A percentile compares a stretch with the other conserved stretches of the same genome.
Evolutionary conservation across 2,888 invertebrate species (phyloP).

Genomic region (Brachyopa scutellaris): DNA sequence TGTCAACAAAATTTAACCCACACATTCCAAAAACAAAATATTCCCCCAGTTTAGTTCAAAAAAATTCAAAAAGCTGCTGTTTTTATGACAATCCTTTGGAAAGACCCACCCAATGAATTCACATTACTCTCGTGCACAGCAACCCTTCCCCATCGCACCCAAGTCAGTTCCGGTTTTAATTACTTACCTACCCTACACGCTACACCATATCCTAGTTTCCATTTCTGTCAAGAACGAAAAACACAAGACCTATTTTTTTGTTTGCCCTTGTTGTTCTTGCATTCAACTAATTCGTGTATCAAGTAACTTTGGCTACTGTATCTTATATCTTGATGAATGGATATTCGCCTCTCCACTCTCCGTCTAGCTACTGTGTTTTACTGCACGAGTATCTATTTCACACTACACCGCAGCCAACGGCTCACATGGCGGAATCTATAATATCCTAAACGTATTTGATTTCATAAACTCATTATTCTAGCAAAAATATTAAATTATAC

Average conservation of each 20-base stretch:
- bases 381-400: conserved; percentile 65
- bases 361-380: conserved; percentile 28
- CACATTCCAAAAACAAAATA: too few relatives aligned
- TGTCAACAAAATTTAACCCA: too few relatives aligned
- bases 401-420: conserved; percentile 64
- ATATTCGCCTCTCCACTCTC: conserved; percentile 22
- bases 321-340: conserved; percentile 63
- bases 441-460: conserved; percentile 74
- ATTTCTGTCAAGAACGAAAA: conserved; percentile 12
- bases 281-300: conserved; percentile 61
- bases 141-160: too few relatives aligned
- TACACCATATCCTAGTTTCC: conserved; percentile 41
- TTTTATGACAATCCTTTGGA: too few relatives aligned
- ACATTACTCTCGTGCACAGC: too few relatives aligned
- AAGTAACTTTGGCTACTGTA: conserved; percentile 58
- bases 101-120: too few relatives aligned
- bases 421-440: conserved; percentile 73
- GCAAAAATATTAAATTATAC: conserved; percentile 74
- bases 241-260: conserved; percentile 28
- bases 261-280: conserved; percentile 45
- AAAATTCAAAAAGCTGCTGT: too few relatives aligned
- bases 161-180: too few relatives aligned
- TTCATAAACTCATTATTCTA: conserved; percentile 75
- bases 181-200: not conserved
- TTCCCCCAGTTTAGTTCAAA: too few relatives aligned